phyloP scores from a whole-genome alignment of 2,888 invertebrate species.

The Drosophila melanosoma region DNA sequence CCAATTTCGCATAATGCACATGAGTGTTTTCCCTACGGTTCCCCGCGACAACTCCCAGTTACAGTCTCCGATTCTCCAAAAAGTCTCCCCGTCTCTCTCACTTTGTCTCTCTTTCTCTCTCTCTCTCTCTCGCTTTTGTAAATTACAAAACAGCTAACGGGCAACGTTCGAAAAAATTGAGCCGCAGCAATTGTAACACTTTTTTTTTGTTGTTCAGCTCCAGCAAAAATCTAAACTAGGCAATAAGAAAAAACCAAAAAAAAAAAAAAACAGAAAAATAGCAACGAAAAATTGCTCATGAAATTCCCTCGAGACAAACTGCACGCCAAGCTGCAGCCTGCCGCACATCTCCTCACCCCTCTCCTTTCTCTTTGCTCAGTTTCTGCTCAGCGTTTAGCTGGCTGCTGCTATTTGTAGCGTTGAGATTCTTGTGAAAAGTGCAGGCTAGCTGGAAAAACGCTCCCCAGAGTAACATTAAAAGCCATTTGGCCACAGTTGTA shows the following conservation, averaged over 20 bases:
- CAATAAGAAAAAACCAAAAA: slow-evolving; percentile 23
- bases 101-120: not conserved
- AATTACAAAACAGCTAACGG: slow-evolving; percentile 51
- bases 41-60: slow-evolving; percentile 11
- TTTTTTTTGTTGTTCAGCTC: slow-evolving; percentile 29
- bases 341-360: not conserved
- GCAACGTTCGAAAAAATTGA: slow-evolving; percentile 62
- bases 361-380: not conserved
- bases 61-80: not conserved
- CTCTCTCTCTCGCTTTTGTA: slow-evolving; percentile 5
- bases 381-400: slow-evolving; percentile 7
- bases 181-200: slow-evolving; percentile 73
- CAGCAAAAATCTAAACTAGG: slow-evolving; percentile 50
- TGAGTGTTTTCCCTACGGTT: slow-evolving; percentile 40
- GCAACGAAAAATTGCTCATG: slow-evolving; percentile 47
- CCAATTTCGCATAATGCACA: slow-evolving; percentile 79
- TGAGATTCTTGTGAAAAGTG: slow-evolving; percentile 41
- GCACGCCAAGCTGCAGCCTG: slow-evolving; percentile 45
- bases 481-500: slow-evolving; percentile 40
- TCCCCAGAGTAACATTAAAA: slow-evolving; percentile 76
- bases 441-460: slow-evolving; percentile 58
- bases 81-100: not conserved
- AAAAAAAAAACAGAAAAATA: not conserved
- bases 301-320: slow-evolving; percentile 70
- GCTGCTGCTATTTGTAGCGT: slow-evolving; percentile 22